These are phyloP conservation scores for Scaptomyza pallida DNA, from an alignment of 1,140 invertebrate species.

Conservation along the genomic window DNA sequence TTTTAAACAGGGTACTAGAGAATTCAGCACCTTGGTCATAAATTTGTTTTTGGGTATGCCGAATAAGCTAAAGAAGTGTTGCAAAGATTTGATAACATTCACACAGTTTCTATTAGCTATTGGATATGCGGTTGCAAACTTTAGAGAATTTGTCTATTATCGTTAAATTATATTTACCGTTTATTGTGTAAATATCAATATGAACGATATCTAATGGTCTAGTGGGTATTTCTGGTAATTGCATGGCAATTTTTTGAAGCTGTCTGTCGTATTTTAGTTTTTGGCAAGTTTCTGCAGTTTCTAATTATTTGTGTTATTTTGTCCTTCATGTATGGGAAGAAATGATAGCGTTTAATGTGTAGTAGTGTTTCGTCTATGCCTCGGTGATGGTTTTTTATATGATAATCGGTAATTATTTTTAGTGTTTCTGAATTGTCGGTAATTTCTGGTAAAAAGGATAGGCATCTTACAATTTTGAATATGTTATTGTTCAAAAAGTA, in stretches of 20 bases:
- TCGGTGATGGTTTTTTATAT: no score
- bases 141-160: neutral
- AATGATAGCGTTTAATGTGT: no score
- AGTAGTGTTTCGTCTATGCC: no score
- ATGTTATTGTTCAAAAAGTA: no score
- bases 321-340: no score
- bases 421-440: no score
- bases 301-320: no score
- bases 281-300: neutral
- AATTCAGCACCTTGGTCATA: neutral
- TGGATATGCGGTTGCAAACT: neutral
- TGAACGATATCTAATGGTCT: constrained; percentile 9
- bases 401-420: no score
- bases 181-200: neutral
- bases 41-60: neutral
- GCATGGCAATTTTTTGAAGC: constrained; percentile 6
- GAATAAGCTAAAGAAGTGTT: neutral
- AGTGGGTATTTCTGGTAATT: constrained; percentile 1
- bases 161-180: neutral
- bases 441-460: no score
- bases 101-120: neutral
- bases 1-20: neutral
- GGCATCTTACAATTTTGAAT: no score
- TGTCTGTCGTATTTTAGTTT: neutral
- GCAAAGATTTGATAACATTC: neutral